A percentile compares a stretch with the other conserved stretches of the same genome.
Evolutionary conservation across 2,888 invertebrate genomes (phyloP).

Genomic region (Lithodes maja): DNA sequence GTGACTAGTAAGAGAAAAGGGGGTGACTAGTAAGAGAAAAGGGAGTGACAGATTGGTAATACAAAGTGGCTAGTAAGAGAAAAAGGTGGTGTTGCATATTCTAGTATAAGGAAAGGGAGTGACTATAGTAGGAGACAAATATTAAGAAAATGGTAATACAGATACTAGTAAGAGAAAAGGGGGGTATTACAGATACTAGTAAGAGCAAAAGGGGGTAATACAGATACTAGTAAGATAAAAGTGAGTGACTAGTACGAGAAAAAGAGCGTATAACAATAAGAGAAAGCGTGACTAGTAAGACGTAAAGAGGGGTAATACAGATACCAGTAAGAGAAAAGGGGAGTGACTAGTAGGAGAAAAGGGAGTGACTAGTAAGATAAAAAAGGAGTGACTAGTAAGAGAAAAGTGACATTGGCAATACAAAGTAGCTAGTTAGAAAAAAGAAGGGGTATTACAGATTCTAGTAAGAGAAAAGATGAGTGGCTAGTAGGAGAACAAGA

Average conservation of each 20-base stretch:
- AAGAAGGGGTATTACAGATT: background rate
- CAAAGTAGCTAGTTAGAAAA: background rate
- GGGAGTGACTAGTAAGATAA: background rate
- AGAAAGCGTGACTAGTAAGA: too few relatives aligned
- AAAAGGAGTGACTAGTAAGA: background rate
- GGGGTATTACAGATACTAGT: background rate
- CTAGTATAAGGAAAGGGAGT: background rate
- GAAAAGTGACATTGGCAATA: background rate
- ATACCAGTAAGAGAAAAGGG: too few relatives aligned
- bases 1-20: background rate
- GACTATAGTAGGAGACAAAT: background rate
- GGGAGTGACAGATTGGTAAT: background rate
- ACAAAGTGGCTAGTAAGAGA: background rate
- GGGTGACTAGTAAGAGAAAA: background rate
- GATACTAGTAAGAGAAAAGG: background rate
- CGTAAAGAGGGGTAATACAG: too few relatives aligned
- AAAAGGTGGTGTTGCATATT: background rate
- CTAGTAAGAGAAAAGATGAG: background rate
- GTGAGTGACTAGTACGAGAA: background rate
- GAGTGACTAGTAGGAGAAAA: background rate
- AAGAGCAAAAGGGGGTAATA: background rate
- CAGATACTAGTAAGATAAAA: background rate
- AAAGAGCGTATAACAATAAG: too few relatives aligned
- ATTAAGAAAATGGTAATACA: background rate
- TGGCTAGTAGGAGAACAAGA: constrained; percentile 1